Conservation (phyloP, 2,113 vertebrate genomes). For the Dipodomys ordii region DNA sequence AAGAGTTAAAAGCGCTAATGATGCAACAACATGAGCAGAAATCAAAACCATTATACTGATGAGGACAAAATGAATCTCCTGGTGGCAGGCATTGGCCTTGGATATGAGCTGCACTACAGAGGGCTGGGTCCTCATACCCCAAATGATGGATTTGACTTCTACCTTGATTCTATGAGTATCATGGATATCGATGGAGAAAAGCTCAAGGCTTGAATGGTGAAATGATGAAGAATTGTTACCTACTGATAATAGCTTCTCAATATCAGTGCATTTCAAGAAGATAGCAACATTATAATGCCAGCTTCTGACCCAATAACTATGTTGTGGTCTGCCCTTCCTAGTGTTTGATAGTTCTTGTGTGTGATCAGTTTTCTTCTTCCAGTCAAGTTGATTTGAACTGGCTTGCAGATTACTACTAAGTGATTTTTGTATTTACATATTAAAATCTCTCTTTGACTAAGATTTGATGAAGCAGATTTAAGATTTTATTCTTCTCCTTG, state of each 20-base stretch:
- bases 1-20: neutral
- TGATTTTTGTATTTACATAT: neutral
- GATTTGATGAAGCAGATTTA: neutral
- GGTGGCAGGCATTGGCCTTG: neutral
- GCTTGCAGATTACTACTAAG: neutral
- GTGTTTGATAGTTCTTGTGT: neutral
- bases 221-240: neutral
- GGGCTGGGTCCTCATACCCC: neutral
- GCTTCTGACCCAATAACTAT: neutral
- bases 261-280: neutral
- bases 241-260: neutral
- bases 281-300: neutral
- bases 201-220: neutral
- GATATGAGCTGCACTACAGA: neutral
- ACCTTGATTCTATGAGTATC: neutral
- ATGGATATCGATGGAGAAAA: neutral
- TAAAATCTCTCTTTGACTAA: neutral
- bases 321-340: accelerated
- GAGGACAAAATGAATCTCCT: neutral
- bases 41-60: neutral
- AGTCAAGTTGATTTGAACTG: neutral
- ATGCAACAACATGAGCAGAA: neutral
- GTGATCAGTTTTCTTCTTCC: neutral
- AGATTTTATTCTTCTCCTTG: neutral
- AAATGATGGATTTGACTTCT: neutral